Evolutionary conservation across 1,140 invertebrate species (phyloP), one percentile per base, ranked within the genome.

Genomic region (Drosophila subpulchrella): DNA sequence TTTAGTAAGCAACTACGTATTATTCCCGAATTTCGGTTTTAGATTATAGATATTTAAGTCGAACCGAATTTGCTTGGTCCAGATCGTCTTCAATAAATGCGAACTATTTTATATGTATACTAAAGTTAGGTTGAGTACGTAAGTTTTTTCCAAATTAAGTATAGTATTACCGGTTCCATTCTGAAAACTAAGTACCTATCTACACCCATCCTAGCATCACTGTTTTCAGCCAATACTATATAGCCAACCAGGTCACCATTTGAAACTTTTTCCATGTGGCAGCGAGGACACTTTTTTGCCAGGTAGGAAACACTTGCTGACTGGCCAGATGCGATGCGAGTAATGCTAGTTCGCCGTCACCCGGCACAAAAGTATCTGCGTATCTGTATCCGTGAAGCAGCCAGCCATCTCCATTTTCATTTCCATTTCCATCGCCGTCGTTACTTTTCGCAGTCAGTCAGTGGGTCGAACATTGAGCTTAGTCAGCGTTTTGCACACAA

Each of bases 401-500:
- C n/a, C 61, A 36, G 17, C 39, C 61, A 27, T 38, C 32, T 51
- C 50, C 32, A 36, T 17, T 32, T 62, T 13, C 48, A 8, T 10
- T 6, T 27, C 5, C 50, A n/a, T 17, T 17, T 10, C 8, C 24
- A 55, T 32, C 41, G 6, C 36, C 36, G 36, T 17, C 53, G 50
- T 10, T 46, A 13, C 17, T 32, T 60, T 61, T 48, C 12, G 38
- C 53, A 57, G 78, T 68, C 59, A 82, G 58, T 75, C 56, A 61
- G 63, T 65, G 71, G 73, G 47, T 79, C 71, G 66, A 32, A 51
- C 63, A 58, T 58, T 78, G 68, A 59, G 83, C 83, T 88, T 79
- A 82, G 79, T 88, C 82, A 88, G 82, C 82, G 46, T 54, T 84
- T 84, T 84, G 58, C 61, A 54, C 65, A 62, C 39, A 85, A 71